These are phyloP conservation scores for Isichthys henryi DNA, from an alignment of 2,113 vertebrate genomes.

Conservation along the genomic window DNA sequence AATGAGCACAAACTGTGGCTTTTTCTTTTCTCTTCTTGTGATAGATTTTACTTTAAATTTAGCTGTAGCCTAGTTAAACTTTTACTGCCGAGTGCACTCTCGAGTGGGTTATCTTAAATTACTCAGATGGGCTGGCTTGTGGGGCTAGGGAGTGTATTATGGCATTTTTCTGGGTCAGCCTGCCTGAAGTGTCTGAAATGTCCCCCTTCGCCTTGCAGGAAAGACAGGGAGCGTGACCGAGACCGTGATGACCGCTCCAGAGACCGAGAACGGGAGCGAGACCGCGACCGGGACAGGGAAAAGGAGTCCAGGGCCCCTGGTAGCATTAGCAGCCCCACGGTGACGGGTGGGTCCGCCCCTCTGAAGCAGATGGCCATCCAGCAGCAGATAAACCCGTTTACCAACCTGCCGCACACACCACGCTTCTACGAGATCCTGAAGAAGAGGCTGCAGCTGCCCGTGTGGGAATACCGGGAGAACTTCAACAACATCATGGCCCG, in stretches of 20 bases:
- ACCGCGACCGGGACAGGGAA: constrained; percentile 80
- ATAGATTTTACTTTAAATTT: constrained; percentile 7
- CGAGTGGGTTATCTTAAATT: neutral
- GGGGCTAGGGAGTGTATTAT: neutral
- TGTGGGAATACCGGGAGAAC: constrained; percentile 91
- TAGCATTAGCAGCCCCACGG: constrained; percentile 55
- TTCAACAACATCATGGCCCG: constrained; percentile 82
- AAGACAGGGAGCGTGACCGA: constrained; percentile 75
- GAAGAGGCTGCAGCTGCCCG: constrained; percentile 85
- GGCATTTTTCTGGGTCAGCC: neutral
- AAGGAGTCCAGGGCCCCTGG: constrained; percentile 61
- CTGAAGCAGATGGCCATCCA: constrained; percentile 71
- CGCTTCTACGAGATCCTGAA: constrained; percentile 92
- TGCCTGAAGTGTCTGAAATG: neutral
- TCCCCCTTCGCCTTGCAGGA: constrained; percentile 51
- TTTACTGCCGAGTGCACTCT: neutral
- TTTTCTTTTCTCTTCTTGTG: neutral
- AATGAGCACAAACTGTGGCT: neutral
- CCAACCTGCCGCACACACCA: constrained; percentile 87
- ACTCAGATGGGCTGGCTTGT: neutral
- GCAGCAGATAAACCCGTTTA: constrained; percentile 91
- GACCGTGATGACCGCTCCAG: constrained; percentile 31
- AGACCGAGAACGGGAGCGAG: constrained; percentile 73
- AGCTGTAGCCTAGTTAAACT: constrained; percentile 6
- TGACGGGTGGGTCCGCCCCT: constrained; percentile 42